These are phyloP conservation scores for Clamator glandarius DNA, from an alignment of 2,797 vertebrate genomes.

Conservation along the genomic window DNA sequence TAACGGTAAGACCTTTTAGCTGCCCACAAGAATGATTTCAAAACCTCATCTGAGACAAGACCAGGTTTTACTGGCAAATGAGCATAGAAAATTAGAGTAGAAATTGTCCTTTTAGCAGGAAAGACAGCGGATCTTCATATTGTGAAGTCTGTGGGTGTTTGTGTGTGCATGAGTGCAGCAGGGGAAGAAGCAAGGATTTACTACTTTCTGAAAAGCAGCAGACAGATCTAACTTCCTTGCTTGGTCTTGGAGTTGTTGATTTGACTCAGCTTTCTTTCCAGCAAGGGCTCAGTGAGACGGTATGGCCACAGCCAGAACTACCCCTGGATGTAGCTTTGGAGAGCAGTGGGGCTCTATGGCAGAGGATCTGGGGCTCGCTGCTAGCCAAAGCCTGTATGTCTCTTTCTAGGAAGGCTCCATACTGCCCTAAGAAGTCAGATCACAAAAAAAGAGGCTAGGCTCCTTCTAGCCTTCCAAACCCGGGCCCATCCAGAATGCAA, in stretches of 20 bases:
- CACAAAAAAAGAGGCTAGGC: not conserved
- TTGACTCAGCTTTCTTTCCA: slow-evolving; percentile 4
- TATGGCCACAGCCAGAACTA: not conserved
- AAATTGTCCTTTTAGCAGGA: slow-evolving; percentile 52
- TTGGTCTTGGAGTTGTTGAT: not conserved
- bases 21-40: slow-evolving; percentile 39
- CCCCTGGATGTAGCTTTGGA: not conserved
- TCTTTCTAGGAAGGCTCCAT: not conserved
- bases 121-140: slow-evolving; percentile 58
- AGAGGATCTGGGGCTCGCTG: not conserved
- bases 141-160: slow-evolving; percentile 70
- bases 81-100: slow-evolving; percentile 48
- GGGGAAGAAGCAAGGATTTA: slow-evolving; percentile 46
- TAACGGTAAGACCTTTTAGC: not conserved
- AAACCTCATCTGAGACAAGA: slow-evolving; percentile 5
- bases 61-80: slow-evolving; percentile 61
- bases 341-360: not conserved
- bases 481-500: not conserved
- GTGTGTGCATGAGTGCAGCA: slow-evolving; percentile 41
- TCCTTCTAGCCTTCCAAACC: not conserved
- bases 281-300: not conserved
- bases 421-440: not conserved
- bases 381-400: not conserved
- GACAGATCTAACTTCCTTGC: slow-evolving; percentile 39
- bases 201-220: slow-evolving; percentile 55